Percentiles rank a stretch among this genome's conserved stretches.
Evolutionary conservation across 64 coral and sea anemone genomes (phyloP).

Genomic region (Acropora tenuis): DNA sequence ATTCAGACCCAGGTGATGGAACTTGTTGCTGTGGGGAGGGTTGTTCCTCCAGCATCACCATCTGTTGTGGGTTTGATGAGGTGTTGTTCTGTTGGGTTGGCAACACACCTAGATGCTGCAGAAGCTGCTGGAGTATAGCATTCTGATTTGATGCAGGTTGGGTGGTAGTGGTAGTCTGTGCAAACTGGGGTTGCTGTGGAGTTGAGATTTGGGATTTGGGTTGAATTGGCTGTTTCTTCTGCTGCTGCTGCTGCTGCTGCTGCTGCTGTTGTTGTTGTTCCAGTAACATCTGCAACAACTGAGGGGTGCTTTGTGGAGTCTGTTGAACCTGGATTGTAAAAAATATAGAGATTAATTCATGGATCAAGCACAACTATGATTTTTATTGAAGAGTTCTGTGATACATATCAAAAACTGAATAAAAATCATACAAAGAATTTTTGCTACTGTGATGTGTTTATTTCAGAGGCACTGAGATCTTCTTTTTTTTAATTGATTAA

Average conservation of each 20-base stretch:
- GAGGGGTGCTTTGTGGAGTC: conserved; percentile 24
- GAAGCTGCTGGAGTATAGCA: conserved; percentile 48
- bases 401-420: too few species aligned
- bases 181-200: conserved; percentile 57
- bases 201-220: conserved; percentile 51
- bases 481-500: too few species aligned
- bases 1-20: conserved; percentile 46
- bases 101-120: conserved; percentile 39
- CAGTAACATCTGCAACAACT: conserved; percentile 62
- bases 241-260: too few species aligned
- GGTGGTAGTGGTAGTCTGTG: conserved; percentile 16
- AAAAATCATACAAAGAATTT: too few species aligned
- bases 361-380: background rate
- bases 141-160: conserved; percentile 67
- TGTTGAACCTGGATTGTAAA: conserved; percentile 28
- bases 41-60: conserved; percentile 37
- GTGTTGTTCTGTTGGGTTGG: background rate
- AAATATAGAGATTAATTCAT: too few species aligned
- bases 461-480: too few species aligned
- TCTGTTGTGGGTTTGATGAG: conserved; percentile 2
- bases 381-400: too few species aligned
- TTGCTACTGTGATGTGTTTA: too few species aligned
- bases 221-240: background rate
- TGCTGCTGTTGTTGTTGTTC: conserved; percentile 34
- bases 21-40: conserved; percentile 48